Percentiles rank a stretch among this genome's conserved stretches.
These are phyloP conservation scores for Tetranychus urticae DNA, from an alignment of 1,140 invertebrate species.

Conservation along the genomic window DNA sequence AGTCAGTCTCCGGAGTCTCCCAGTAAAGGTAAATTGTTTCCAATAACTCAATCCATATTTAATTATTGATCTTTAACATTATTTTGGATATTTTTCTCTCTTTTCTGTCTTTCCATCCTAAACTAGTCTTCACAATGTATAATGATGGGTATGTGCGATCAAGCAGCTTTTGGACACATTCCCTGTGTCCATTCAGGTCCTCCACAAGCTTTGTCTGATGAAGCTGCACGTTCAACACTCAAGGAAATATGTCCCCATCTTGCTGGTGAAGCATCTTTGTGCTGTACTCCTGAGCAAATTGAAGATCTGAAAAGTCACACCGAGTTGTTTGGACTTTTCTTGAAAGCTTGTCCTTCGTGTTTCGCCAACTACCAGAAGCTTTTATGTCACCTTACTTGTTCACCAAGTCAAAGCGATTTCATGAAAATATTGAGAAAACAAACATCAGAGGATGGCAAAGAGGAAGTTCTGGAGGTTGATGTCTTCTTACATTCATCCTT, in stretches of 20 bases:
- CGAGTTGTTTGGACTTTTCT: neutral
- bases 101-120: too few species aligned
- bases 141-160: conserved; percentile 1
- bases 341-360: conserved; percentile 46
- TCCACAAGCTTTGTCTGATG: neutral
- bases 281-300: conserved; percentile 1
- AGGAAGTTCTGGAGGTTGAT: neutral
- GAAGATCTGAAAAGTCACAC: neutral
- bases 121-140: neutral
- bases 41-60: too few species aligned
- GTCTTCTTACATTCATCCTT: neutral
- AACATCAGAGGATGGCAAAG: neutral
- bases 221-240: neutral
- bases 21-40: too few species aligned
- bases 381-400: conserved; percentile 61
- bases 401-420: conserved; percentile 45
- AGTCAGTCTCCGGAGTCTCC: too few species aligned
- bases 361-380: conserved; percentile 50
- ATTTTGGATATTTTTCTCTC: too few species aligned
- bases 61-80: too few species aligned
- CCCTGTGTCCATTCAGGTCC: neutral
- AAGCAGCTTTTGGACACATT: neutral
- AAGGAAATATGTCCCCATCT: conserved; percentile 4
- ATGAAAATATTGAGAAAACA: conserved; percentile 28
- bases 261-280: neutral